These are phyloP conservation scores for Anolis sagrei DNA, from an alignment of 2,113 vertebrate species.

Conservation along the genomic window DNA sequence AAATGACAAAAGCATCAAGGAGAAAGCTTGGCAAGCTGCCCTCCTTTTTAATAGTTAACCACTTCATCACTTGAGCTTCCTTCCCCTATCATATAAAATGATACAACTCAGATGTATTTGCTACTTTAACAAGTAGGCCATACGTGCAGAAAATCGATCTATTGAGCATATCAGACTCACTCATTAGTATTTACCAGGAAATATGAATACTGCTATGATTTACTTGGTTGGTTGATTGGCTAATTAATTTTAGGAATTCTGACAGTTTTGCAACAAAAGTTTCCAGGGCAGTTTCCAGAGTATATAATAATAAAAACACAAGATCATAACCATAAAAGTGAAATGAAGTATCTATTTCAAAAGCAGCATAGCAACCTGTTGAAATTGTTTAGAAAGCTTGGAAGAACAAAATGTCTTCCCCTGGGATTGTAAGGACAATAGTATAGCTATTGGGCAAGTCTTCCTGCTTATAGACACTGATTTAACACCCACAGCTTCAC, in stretches of 20 bases:
- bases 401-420: background rate
- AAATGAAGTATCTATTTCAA: background rate
- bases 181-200: background rate
- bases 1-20: background rate
- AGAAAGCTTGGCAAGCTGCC: background rate
- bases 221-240: background rate
- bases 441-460: background rate
- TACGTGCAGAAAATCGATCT: background rate
- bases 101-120: background rate
- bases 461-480: background rate
- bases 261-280: background rate
- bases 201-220: background rate
- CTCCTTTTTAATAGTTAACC: background rate
- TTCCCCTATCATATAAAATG: background rate
- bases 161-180: background rate
- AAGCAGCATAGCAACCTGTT: background rate
- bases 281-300: background rate
- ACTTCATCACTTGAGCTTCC: background rate
- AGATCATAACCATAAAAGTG: background rate
- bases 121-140: background rate
- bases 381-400: background rate
- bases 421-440: background rate
- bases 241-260: background rate
- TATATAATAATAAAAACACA: background rate
- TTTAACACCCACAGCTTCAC: background rate